A percentile compares a stretch with the other conserved stretches of the same genome.
These are phyloP conservation scores for Hemibagrus guttatus DNA, from an alignment of 2,797 vertebrate species.

Conservation along the genomic window DNA sequence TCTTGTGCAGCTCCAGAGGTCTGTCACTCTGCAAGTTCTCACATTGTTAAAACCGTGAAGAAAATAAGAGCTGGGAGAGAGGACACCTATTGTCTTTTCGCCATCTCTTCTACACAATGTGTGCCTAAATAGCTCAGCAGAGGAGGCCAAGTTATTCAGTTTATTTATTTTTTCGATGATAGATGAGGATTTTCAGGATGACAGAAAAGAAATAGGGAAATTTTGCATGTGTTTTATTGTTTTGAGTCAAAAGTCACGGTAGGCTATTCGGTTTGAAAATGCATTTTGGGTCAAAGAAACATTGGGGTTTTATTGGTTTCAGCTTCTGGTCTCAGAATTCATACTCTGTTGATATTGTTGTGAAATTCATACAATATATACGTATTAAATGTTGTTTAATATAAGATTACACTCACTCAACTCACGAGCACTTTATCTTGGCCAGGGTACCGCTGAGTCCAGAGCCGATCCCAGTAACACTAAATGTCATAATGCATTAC, in stretches of 20 bases:
- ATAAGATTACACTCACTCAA: background rate
- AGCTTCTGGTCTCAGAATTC: background rate
- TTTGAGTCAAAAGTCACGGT: background rate
- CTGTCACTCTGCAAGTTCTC: background rate
- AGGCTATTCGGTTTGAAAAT: background rate
- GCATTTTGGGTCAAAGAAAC: background rate
- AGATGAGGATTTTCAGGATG: background rate
- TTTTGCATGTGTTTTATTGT: background rate
- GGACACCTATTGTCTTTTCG: slow-evolving; percentile 15
- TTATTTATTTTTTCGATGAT: background rate
- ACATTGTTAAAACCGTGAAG: slow-evolving; percentile 15
- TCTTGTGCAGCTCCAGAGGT: slow-evolving; percentile 3
- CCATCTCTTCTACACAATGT: slow-evolving; percentile 32
- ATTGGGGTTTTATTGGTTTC: background rate
- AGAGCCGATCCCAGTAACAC: background rate
- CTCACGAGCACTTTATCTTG: background rate
- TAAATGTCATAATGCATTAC: background rate
- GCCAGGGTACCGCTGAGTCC: background rate
- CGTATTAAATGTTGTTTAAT: background rate
- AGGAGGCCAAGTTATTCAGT: slow-evolving; percentile 22
- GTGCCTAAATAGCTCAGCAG: slow-evolving; percentile 11
- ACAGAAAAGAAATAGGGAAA: background rate
- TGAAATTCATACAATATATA: background rate
- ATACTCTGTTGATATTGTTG: background rate
- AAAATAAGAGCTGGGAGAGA: slow-evolving; percentile 1